Percentiles rank a stretch among this genome's conserved stretches.
Evolutionary conservation across 2,113 vertebrate genomes (phyloP).

Genomic region (Vireo altiloquus): DNA sequence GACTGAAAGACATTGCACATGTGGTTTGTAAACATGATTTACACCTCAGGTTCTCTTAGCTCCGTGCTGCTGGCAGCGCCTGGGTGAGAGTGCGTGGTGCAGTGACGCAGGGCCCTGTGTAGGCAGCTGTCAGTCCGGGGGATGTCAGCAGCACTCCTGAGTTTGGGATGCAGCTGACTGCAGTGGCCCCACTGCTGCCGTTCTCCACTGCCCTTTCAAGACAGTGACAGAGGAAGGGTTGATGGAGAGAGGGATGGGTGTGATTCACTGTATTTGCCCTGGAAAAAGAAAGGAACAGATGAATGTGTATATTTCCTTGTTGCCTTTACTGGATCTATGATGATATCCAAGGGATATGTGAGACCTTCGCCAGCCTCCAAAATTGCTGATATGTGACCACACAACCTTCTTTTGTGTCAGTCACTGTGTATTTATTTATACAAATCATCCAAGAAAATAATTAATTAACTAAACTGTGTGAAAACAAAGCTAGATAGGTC

Average conservation of each 20-base stretch:
- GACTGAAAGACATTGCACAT: conserved; percentile 52
- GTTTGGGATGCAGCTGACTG: background rate
- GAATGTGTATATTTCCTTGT: background rate
- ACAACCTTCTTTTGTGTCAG: background rate
- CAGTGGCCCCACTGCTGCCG: background rate
- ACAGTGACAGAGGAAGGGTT: background rate
- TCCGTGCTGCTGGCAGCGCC: background rate
- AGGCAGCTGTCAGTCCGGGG: background rate
- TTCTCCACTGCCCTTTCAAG: background rate
- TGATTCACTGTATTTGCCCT: background rate
- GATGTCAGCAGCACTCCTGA: background rate
- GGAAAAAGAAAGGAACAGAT: background rate
- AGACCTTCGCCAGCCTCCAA: background rate
- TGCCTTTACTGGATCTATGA: background rate
- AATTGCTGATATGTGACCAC: background rate
- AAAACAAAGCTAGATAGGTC: background rate
- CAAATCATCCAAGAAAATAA: background rate
- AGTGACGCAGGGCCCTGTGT: background rate
- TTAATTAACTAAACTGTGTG: background rate
- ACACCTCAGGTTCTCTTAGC: background rate
- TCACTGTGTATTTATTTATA: background rate
- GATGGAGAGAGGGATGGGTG: background rate
- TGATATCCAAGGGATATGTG: background rate
- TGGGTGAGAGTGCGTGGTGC: background rate
- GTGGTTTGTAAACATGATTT: conserved; percentile 50